Percentiles rank a stretch among this genome's conserved stretches.
These are phyloP conservation scores for Dendroctonus valens DNA, from an alignment of 1,140 invertebrate species.

Conservation along the genomic window DNA sequence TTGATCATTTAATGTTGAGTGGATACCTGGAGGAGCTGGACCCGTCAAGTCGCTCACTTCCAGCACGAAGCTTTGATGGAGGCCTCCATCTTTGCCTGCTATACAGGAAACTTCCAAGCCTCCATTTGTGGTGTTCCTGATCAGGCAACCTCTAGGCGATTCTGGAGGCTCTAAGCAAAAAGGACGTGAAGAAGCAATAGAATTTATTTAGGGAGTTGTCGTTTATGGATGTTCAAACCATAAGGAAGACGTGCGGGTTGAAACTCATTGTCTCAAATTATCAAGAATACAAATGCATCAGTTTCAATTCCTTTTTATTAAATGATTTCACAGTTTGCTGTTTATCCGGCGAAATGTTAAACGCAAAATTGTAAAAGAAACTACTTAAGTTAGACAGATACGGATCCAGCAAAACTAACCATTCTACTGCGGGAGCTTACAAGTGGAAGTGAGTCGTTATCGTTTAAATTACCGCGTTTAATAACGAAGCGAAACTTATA, in stretches of 20 bases:
- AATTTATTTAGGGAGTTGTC: not conserved
- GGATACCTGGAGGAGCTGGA: constrained; percentile 51
- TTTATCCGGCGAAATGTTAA: no score
- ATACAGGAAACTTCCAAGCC: constrained; percentile 71
- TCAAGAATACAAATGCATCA: no score
- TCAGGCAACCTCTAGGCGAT: constrained; percentile 65
- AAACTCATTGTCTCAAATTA: no score
- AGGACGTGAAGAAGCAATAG: not conserved
- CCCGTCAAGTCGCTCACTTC: constrained; percentile 71
- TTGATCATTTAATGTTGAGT: constrained; percentile 61
- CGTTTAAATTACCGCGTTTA: constrained; percentile 39
- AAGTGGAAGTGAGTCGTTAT: constrained; percentile 33
- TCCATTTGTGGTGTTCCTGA: constrained; percentile 62
- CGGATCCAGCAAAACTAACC: no score
- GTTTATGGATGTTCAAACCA: no score
- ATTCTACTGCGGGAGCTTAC: not conserved
- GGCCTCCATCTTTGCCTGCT: constrained; percentile 76
- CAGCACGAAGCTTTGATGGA: constrained; percentile 78
- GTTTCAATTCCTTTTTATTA: no score
- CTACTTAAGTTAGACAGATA: no score
- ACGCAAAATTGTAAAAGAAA: no score
- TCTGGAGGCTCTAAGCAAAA: constrained; percentile 54
- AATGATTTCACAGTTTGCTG: no score
- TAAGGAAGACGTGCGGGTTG: no score
- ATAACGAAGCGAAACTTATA: constrained; percentile 42